These are phyloP conservation scores for Scaptodrosophila lebanonensis DNA, from an alignment of 1,140 invertebrate genomes.

Conservation along the genomic window DNA sequence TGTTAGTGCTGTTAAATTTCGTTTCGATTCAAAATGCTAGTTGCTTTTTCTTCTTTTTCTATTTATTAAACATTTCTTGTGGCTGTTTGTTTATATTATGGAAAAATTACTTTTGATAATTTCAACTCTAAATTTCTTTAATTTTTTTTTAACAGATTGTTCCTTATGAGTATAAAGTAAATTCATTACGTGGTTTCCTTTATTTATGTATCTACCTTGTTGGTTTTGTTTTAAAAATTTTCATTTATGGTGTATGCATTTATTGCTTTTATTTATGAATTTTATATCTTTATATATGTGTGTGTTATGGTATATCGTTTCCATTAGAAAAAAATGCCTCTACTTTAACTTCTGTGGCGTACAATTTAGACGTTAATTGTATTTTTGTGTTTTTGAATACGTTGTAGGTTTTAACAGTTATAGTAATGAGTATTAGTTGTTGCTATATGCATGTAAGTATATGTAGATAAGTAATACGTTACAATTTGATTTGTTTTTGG, in stretches of 20 bases:
- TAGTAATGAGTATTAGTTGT: conserved; percentile 42
- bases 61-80: too few species aligned
- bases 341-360: conserved; percentile 25
- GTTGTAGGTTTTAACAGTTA: conserved; percentile 36
- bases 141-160: too few species aligned
- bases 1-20: too few species aligned
- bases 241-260: conserved; percentile 36
- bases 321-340: conserved; percentile 29
- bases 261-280: conserved; percentile 42
- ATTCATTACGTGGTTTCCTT: conserved; percentile 7
- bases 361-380: conserved; percentile 24
- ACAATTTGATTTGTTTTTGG: conserved; percentile 40
- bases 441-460: too few species aligned
- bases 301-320: conserved; percentile 39
- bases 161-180: conserved; percentile 44
- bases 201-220: background rate
- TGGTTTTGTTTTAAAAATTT: conserved; percentile 26
- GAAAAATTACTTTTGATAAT: too few species aligned
- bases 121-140: too few species aligned
- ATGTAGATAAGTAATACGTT: conserved; percentile 46
- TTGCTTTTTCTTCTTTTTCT: too few species aligned
- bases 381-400: conserved; percentile 7
- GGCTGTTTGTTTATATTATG: too few species aligned
- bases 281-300: conserved; percentile 25
- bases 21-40: too few species aligned